Percentiles rank a stretch among this genome's conserved stretches.
Evolutionary conservation across 2,888 invertebrate genomes (phyloP).

Genomic region (Sinodicranocentrus sp.): DNA sequence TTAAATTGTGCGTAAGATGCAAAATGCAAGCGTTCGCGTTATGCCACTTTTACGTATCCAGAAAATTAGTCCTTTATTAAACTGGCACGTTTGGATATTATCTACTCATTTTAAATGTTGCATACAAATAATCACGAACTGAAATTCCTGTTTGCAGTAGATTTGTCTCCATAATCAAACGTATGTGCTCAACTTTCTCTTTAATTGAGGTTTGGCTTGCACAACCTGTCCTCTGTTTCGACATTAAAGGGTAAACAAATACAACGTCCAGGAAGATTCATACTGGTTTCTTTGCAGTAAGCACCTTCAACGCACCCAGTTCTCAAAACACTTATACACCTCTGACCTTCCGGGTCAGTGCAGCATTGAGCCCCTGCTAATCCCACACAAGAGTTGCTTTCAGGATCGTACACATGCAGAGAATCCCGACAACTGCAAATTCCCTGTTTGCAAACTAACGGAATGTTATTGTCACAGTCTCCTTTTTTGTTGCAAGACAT

Average conservation of each 20-base stretch:
- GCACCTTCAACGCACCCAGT: constrained; percentile 65
- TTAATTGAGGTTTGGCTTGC: constrained; percentile 57
- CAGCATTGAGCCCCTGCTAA: constrained; percentile 62
- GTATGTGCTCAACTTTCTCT: no score
- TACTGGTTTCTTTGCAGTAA: constrained; percentile 52
- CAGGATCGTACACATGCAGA: constrained; percentile 52
- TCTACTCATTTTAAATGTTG: no score
- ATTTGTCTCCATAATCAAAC: no score
- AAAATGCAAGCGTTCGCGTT: no score
- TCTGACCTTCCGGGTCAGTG: constrained; percentile 45
- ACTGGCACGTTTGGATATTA: no score
- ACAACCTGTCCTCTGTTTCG: constrained; percentile 65
- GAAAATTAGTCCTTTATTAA: no score
- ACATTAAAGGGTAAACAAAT: constrained; percentile 58
- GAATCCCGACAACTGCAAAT: constrained; percentile 62
- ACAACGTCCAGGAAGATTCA: constrained; percentile 64
- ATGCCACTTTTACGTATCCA: no score
- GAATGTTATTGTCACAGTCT: constrained; percentile 60
- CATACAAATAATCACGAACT: no score
- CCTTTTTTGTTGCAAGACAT: constrained; percentile 61
- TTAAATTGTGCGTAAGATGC: no score
- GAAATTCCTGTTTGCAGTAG: no score
- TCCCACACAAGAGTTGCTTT: constrained; percentile 52
- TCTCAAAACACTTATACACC: constrained; percentile 48
- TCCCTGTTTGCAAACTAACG: constrained; percentile 67